Conservation (phyloP, 2,113 vertebrate genomes). For the Trogon melanurus region DNA sequence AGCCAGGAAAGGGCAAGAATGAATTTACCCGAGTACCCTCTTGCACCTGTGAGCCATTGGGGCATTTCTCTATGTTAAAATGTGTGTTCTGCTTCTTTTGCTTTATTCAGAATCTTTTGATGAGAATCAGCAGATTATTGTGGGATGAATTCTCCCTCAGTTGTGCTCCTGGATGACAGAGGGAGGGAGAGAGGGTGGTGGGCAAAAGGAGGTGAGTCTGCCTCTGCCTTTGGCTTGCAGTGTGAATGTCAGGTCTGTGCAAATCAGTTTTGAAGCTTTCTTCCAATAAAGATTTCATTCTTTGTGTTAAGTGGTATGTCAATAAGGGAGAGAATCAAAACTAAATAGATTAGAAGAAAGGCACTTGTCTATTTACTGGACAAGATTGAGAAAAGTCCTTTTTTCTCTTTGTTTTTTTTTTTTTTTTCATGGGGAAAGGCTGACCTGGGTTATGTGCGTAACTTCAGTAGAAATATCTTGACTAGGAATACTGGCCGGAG, state of each 20-base stretch:
- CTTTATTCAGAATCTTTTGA: background rate
- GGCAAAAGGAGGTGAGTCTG: background rate
- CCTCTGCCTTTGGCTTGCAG: background rate
- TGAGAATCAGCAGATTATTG: background rate
- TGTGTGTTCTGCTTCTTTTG: background rate
- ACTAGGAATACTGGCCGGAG: background rate
- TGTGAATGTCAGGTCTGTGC: background rate
- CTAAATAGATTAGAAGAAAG: background rate
- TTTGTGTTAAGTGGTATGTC: background rate
- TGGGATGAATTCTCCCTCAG: background rate
- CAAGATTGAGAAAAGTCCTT: background rate
- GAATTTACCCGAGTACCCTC: background rate
- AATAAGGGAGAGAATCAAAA: background rate
- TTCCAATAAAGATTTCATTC: background rate
- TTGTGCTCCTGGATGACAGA: background rate
- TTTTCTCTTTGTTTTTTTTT: background rate
- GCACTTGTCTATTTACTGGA: background rate
- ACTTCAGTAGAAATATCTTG: background rate
- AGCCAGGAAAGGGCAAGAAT: background rate
- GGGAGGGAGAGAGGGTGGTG: background rate
- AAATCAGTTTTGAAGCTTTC: background rate
- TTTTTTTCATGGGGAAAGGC: background rate
- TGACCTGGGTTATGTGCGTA: background rate
- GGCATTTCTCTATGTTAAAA: background rate
- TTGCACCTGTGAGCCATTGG: rapidly evolving